Base-by-base conservation (phyloP, 2,888 invertebrate genomes). In the Atethmia centrago region DNA sequence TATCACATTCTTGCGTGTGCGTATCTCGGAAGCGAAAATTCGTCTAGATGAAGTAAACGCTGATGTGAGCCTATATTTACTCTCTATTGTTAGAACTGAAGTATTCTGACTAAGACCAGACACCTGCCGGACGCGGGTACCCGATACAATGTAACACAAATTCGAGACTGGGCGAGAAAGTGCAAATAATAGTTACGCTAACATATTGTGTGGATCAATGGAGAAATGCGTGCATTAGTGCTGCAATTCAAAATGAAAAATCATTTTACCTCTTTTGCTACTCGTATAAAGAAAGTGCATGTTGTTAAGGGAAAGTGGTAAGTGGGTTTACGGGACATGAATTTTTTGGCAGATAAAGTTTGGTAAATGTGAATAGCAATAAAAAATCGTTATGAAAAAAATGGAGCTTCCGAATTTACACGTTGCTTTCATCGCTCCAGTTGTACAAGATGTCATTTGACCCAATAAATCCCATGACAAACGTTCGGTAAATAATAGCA, bases 391-490 rank as follows among this genome's bases (percentile, higher is more conserved):
- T 59, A 49, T 25, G 28, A 42, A 42, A 53, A 40, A 42, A 36
- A 0, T 12, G 16, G 7, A 59, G 21, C 16, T 61, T n/a, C 61
- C 61, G 58, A 74, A 77, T 84, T 85, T 85, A 83, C 86, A 80
- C 80, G 78, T 82, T 72, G 66, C 75, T 75, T 59, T 79, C 79
- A 79, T 78, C 80, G 83, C 84, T 88, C 88, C 69, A 87, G 74
- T 88, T 88, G 80, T 78, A 82, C 74, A 80, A 87, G 79, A 85
- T 74, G 74, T 77, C 74, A 66, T 80, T 77, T 88, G 87, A 88
- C 87, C 88, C 85, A 88, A 90, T 91, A 89, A 88, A 88, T 87
- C 87, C 83, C 77, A 83, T 88, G 87, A 90, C 90, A 90, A 92
- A 91, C 87, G 89, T 88, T 87, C 83, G 74, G 77, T 77, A 80